Conservation (phyloP, 2,888 invertebrate species). For the Chrysotoxum bicinctum region DNA sequence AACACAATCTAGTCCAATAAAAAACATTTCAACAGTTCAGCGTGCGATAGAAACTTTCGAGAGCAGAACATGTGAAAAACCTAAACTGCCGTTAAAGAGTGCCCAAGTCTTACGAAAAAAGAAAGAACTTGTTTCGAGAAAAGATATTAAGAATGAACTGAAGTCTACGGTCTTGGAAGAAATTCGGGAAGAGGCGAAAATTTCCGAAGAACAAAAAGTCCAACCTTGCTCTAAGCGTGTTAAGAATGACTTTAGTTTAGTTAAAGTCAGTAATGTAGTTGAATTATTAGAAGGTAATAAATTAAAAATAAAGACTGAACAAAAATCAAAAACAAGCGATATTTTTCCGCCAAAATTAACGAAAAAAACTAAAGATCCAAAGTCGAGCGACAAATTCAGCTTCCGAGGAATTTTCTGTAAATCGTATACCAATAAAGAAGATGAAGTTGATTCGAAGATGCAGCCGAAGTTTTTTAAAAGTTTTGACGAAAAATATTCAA, state of each 20-base stretch:
- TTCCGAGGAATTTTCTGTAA: constrained; percentile 76
- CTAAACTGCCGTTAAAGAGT: constrained; percentile 78
- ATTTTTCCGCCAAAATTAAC: background rate
- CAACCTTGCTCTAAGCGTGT: background rate
- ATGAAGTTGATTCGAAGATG: background rate
- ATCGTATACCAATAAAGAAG: constrained; percentile 26
- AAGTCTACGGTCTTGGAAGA: constrained; percentile 46
- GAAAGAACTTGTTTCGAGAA: constrained; percentile 75
- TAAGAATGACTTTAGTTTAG: background rate
- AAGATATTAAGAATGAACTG: constrained; percentile 46
- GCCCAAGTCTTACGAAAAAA: constrained; percentile 78
- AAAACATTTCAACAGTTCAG: constrained; percentile 80
- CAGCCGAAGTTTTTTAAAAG: background rate
- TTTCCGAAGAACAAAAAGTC: background rate
- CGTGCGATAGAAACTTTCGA: constrained; percentile 78
- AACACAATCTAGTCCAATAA: constrained; percentile 58
- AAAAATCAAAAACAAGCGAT: background rate
- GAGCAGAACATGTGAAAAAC: constrained; percentile 77
- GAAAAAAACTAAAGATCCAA: constrained; percentile 75
- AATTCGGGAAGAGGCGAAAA: constrained; percentile 61
- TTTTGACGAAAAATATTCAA: background rate
- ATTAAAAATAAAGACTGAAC: background rate
- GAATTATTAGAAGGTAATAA: constrained; percentile 13
- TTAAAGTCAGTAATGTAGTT: constrained; percentile 20
- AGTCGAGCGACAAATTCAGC: constrained; percentile 79